These are phyloP conservation scores for Anoncus sp. DNA, from an alignment of 2,888 invertebrate species.

Conservation along the genomic window DNA sequence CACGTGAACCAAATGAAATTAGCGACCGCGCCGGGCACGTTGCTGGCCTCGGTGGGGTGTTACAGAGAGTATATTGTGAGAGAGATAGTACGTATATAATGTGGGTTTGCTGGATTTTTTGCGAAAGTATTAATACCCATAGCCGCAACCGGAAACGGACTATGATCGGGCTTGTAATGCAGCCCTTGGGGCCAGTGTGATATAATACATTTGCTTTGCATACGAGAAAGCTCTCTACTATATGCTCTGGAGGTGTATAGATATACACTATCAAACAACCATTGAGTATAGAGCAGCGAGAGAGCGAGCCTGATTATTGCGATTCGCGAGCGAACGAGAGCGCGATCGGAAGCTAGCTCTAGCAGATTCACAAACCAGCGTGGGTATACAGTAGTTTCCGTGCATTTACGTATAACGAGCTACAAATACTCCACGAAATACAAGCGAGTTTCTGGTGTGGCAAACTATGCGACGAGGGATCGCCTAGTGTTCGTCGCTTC, in stretches of 20 bases:
- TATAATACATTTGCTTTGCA: constrained; percentile 81
- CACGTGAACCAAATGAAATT: constrained; percentile 74
- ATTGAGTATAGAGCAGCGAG: constrained; percentile 38
- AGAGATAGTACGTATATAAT: constrained; percentile 35
- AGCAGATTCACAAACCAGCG: constrained; percentile 67
- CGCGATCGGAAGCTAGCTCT: constrained; percentile 49
- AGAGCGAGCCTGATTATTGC: constrained; percentile 43
- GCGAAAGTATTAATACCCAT: constrained; percentile 78
- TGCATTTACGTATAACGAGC: constrained; percentile 75
- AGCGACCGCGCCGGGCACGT: constrained; percentile 73
- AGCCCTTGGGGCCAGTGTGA: constrained; percentile 80
- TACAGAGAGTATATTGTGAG: constrained; percentile 53
- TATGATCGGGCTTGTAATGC: constrained; percentile 81
- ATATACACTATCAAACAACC: constrained; percentile 27
- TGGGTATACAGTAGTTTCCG: constrained; percentile 57
- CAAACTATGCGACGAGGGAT: constrained; percentile 60
- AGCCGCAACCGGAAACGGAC: constrained; percentile 74
- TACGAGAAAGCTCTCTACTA: constrained; percentile 67
- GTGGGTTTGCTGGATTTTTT: constrained; percentile 74
- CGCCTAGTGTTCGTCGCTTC: constrained; percentile 56
- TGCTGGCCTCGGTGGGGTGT: constrained; percentile 47
- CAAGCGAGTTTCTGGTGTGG: constrained; percentile 14
- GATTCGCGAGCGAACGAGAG: constrained; percentile 47
- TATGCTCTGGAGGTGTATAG: background rate
- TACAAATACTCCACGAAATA: constrained; percentile 71